Conservation (phyloP, 2,797 vertebrate species). For the Notolepis coatsorum region DNA sequence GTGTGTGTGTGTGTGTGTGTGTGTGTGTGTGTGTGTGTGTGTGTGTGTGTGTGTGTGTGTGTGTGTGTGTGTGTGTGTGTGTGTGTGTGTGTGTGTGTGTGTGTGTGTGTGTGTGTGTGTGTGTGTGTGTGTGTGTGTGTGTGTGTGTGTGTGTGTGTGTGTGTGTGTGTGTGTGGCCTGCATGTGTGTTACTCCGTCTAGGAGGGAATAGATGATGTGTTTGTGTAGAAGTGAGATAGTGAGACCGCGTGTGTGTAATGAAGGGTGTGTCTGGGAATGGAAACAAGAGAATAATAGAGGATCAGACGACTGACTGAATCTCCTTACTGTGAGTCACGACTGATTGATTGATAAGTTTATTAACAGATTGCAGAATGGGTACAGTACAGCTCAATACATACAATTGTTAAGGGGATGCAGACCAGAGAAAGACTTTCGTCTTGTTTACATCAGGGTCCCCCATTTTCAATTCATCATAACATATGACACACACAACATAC, state of each 20-base stretch:
- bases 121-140: constrained; percentile 1
- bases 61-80: not conserved
- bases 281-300: constrained; percentile 56
- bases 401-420: no score
- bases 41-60: not conserved
- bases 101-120: not conserved
- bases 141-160: constrained; percentile 10
- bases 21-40: not conserved
- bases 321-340: not conserved
- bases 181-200: no score
- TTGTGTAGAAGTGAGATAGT: no score
- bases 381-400: no score
- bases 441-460: no score
- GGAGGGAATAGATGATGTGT: no score
- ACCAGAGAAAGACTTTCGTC: no score
- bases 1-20: not conserved
- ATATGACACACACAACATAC: no score
- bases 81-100: constrained; percentile 6
- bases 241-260: not conserved
- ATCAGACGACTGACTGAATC: constrained; percentile 48
- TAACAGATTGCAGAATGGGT: no score
- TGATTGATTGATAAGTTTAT: no score
- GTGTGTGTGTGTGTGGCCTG: not conserved
- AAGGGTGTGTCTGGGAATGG: constrained; percentile 75
- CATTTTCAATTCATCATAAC: no score